Percentiles rank a stretch among this genome's conserved stretches.
These are phyloP conservation scores for Propsilocerus akamusi DNA, from an alignment of 1,140 invertebrate genomes.

Conservation along the genomic window DNA sequence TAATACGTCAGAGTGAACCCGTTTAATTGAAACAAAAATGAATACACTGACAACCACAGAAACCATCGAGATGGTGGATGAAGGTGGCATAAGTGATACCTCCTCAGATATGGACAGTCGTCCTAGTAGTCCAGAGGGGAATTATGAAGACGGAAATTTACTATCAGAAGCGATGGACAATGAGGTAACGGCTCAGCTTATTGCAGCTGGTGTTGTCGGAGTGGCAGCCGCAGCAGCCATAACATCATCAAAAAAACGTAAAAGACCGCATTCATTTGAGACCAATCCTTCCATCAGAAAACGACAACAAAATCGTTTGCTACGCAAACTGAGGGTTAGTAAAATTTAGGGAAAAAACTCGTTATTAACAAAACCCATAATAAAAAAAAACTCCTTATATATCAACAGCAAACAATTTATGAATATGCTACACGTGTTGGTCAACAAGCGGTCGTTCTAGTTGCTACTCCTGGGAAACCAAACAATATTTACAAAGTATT, in stretches of 20 bases:
- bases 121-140: constrained; percentile 46
- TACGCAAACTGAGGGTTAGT: constrained; percentile 68
- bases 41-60: constrained; percentile 34
- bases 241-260: constrained; percentile 86
- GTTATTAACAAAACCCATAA: background rate
- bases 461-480: constrained; percentile 91
- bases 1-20: too few relatives aligned
- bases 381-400: constrained; percentile 7
- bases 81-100: constrained; percentile 37
- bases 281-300: constrained; percentile 94
- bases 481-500: constrained; percentile 92
- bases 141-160: constrained; percentile 56
- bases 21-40: constrained; percentile 24
- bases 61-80: constrained; percentile 35
- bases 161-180: constrained; percentile 68
- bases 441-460: constrained; percentile 91
- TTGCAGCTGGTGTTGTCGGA: constrained; percentile 88
- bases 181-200: constrained; percentile 88
- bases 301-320: constrained; percentile 83
- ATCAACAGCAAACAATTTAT: constrained; percentile 75
- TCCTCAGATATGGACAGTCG: constrained; percentile 63
- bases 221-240: constrained; percentile 94
- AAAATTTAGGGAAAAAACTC: constrained; percentile 7
- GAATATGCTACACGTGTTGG: constrained; percentile 93
- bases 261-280: constrained; percentile 90